Base-by-base conservation (phyloP, 1,140 invertebrate species). In the Tetranychus cinnabarinus region DNA sequence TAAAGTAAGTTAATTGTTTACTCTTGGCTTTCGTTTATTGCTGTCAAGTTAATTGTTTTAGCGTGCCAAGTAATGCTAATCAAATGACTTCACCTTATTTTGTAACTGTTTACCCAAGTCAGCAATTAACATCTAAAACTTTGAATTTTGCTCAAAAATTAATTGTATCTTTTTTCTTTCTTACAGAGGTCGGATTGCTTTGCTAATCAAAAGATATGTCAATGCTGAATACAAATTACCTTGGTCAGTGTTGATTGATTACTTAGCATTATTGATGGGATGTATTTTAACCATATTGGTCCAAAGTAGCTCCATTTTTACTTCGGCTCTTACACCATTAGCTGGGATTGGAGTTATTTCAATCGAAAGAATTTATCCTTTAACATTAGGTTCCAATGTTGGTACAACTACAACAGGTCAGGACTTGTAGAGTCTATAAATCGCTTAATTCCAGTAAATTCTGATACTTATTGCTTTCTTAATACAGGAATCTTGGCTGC, bases 241-340 rank as follows among this genome's bases (percentile, higher is more conserved):
- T 66, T 66, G 73, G 65, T 67, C 67, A 63, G 66, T 69, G 46
- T 65, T 78, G 61, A 71, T 79, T 56, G 78, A 77, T 2, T 80
- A 81, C 65, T 46, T 80, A 10, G 77, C 79, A 23, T 76, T 81
- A 62, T 45, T 78, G 3, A 69, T 80, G 3, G 80, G 80, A 31
- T 72, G 73, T 23, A 68, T 73, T 0, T 68, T 81, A 45, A 82
- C 81, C 12, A 75, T 82, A 45, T 66, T 82, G 37, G 74, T 81
- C 0, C 80, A 82, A 70, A 79, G 77, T 50, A 77, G 75, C 62
- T 80, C 78, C 23, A 77, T 82, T 36, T 81, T 82, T 67, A 81
- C 80, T 1, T 81, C 80, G 13, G 73, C 78, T 0, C 66, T 82
- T 7, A 81, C 79, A 6, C 80, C 81, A 1, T 69, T 82, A 2